Evolutionary conservation across 2,113 vertebrate genomes (phyloP).

Genomic region (Rutilus rutilus): DNA sequence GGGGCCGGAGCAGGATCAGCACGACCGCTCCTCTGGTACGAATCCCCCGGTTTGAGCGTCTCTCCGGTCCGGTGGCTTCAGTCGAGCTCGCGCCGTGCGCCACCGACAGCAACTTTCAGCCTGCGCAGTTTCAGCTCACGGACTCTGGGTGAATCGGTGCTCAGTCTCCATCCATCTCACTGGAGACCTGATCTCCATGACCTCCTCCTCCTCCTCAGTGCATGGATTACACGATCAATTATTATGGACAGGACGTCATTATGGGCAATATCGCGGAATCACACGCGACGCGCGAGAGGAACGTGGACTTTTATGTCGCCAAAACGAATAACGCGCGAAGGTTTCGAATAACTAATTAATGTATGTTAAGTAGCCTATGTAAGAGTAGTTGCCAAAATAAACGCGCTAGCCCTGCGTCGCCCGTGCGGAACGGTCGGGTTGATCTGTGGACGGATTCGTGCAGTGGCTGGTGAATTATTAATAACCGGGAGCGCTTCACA

Average conservation of each 20-base stretch:
- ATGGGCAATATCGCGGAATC: constrained; percentile 54
- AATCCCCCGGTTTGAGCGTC: constrained; percentile 5
- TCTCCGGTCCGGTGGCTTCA: constrained; percentile 52
- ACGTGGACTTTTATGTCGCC: constrained; percentile 12
- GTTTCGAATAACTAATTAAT: constrained; percentile 2
- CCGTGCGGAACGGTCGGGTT: constrained; percentile 45
- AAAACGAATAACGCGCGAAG: constrained; percentile 15
- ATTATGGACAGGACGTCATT: constrained; percentile 48
- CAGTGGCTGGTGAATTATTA: constrained; percentile 80
- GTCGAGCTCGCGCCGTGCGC: constrained; percentile 43
- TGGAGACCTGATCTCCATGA: constrained; percentile 35
- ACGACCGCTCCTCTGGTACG: background rate
- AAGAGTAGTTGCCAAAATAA: constrained; percentile 32
- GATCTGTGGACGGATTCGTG: constrained; percentile 68
- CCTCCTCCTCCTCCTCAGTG: constrained; percentile 62
- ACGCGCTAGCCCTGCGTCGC: constrained; percentile 26
- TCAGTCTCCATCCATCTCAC: constrained; percentile 57
- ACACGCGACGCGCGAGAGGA: constrained; percentile 26
- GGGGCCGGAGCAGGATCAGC: background rate
- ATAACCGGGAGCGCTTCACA: constrained; percentile 77
- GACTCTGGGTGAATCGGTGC: constrained; percentile 54
- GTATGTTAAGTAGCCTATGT: constrained; percentile 1
- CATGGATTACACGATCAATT: constrained; percentile 54
- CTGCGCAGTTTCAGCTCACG: constrained; percentile 61
- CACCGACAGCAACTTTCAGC: constrained; percentile 51